Evolutionary conservation across 2,113 vertebrate genomes (phyloP), one percentile per base, ranked within the genome.

Genomic region (Mesoclemmys tuberculata): DNA sequence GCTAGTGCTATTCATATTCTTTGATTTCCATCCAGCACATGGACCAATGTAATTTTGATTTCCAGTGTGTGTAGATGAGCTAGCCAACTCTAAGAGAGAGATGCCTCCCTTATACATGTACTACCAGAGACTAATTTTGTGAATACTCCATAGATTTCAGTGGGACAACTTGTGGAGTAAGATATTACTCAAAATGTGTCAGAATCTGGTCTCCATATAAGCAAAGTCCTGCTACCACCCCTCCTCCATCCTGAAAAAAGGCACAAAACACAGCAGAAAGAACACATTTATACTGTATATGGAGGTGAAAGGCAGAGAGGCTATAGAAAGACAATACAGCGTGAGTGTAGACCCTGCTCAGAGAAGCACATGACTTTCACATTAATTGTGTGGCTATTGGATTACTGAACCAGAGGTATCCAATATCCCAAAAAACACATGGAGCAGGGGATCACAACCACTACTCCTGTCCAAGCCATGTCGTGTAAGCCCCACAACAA

Each of bases 301-400:
- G 61, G 48, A 90, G 35, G n/a, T 51, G 31, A 21, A 1, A 2
- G 27, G 80, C 14, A 10, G 26, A 46, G 82, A 82, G 44, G 71
- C 68, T 92, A 84, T 3, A 10, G 87, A 88, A 92, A 88, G 77
- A 51, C 41, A 52, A 64, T 5, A 16, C 92, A 82, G 29, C 52
- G 41, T 2, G 19, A 84, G 12, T 49, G 82, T 35, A 49, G 89
- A 26, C 26, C 41, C 82, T 46, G 49, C 31, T 46, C 10, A 10
- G 1, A 58, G 77, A 90, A 89, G 0, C 2, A 88, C 64, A 56
- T 92, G 83, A 64, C 79, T 35, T 86, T 80, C 74, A 48, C 24
- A 13, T 18, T 49, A 68, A 64, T 22, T 49, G 77, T 74, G 83
- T 61, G 88, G 71, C 38, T 86, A 29, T 18, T 19, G 31, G 44